Base-by-base conservation (phyloP, 2,888 invertebrate species). In the Anagyrus pseudococci region DNA sequence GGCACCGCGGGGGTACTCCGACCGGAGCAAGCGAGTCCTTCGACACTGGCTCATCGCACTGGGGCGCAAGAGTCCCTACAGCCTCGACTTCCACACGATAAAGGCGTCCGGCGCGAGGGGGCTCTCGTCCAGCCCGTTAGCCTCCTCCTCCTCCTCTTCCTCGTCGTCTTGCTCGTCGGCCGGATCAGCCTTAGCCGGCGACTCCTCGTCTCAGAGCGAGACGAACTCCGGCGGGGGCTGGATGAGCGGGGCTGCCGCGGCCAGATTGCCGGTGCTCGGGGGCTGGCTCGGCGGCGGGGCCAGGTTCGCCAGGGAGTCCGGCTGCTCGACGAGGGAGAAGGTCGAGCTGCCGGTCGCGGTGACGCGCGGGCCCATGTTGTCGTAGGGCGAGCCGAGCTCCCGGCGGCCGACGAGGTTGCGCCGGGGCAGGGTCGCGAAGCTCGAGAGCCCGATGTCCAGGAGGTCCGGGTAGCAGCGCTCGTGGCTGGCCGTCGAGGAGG, bases 261-360 rank as follows among this genome's bases (percentile, higher is more conserved):
- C 43, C 43, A 37, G 8, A 15, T 37, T 37, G 4, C 33, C 33
- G 33, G 15, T 37, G 33, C 33, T 20, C 43, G 43, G 15, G 15
- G 41, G 19, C 43, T 20, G 19, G 19, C 40, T 37, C 40, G 29
- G 47, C 41, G 2, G 49, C 46, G n/a, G 26, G 44, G 19, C 19
- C 17, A 22, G 22, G 43, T 20, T 88, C 86, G 7, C 87, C 86
- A n/a, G 7, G 66, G 74, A 71, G 26, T 77, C 67, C 56, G 78
- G 78, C 69, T 85, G 85, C 73, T 88, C 92, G 67, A 92, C 91
- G 69, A 94, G 84, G 26, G 93, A 93, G 77, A 93, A 88, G 25
- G 91, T 92, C 8, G 94, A 94, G 78, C 92, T 93, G 50, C 94
- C 94, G 67, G 92, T 92, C 37, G 93, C 93, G 10, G 94, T 94